Evolutionary conservation across 1,140 invertebrate species (phyloP), one percentile per base, ranked within the genome.

Genomic region (Oreohelix idahoensis): DNA sequence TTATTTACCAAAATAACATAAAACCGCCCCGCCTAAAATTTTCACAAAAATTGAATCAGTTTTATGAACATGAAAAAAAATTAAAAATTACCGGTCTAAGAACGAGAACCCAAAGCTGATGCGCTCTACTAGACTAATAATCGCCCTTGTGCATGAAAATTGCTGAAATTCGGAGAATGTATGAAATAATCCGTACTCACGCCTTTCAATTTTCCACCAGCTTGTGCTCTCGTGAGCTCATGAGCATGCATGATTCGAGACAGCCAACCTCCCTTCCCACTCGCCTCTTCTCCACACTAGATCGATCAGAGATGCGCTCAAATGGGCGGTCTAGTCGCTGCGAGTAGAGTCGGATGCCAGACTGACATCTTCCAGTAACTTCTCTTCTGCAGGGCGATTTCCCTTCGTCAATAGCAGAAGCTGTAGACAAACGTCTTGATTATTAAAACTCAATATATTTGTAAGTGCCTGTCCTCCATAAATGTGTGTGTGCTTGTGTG

Each of bases 141-240:
- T 32, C 63, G 29, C n/a, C 29, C 63, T 66, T 66, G 63, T 35
- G 63, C 20, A 29, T 32, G 63, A 8, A 66, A 66, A 66, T 66
- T 66, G 20, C 8, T 66, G 63, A 66, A 29, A 66, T 66, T 66
- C 8, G 63, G 63, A 66, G 20, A 66, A 32, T 66, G 29, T 32
- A 32, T 66, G 63, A 66, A 66, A 66, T 66, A 66, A 66, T n/a
- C 63, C n/a, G 8, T 35, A 11, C 63, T 32, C 63, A 66, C 63
- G 63, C 63, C 63, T 66, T 66, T 66, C 63, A 66, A 32, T 66
- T 58, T 58, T 58, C 53, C 26, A 58, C 53, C 13, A 58, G 53
- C 53, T 58, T 58, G 53, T 58, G 53, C 26, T 66, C 63, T 11
- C 5, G 10, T 32, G n/a, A 35, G 63, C 17, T 66, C 63, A 66